phyloP scores from a whole-genome alignment of 2,113 vertebrate species.

The Menura novaehollandiae region DNA sequence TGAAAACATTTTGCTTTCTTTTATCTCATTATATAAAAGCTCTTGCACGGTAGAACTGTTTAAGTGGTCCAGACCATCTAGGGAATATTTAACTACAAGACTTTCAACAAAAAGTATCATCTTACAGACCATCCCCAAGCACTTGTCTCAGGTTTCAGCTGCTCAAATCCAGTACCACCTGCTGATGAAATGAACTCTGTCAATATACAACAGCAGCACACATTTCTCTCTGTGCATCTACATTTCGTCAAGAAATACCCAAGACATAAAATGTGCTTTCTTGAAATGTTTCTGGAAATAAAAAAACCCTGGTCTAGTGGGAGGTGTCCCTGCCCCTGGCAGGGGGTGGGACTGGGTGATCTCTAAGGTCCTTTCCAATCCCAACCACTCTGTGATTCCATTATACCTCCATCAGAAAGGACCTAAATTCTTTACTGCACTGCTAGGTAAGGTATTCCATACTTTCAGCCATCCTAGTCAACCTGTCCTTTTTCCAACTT shows the following conservation, averaged over 20 bases:
- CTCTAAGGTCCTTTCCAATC: background rate
- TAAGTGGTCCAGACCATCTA: background rate
- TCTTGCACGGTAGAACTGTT: background rate
- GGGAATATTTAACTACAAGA: background rate
- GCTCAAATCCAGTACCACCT: background rate
- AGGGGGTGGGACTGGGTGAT: background rate
- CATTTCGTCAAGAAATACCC: background rate
- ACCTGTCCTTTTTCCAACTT: background rate
- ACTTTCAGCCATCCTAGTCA: background rate
- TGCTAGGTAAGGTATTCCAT: rapidly evolving
- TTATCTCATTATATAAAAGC: background rate
- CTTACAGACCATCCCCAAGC: background rate
- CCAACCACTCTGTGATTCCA: background rate
- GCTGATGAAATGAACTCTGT: background rate
- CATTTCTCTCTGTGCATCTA: background rate
- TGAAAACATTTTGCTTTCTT: background rate
- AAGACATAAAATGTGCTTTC: background rate
- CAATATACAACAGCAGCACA: background rate
- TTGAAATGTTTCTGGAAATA: background rate
- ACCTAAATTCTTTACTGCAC: background rate
- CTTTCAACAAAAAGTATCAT: background rate
- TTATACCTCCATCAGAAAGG: background rate
- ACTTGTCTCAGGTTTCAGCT: background rate
- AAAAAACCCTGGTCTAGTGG: background rate
- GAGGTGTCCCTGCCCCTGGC: background rate